phyloP scores from a whole-genome alignment of 2,888 invertebrate species.

The Ryuthela nishihirai region DNA sequence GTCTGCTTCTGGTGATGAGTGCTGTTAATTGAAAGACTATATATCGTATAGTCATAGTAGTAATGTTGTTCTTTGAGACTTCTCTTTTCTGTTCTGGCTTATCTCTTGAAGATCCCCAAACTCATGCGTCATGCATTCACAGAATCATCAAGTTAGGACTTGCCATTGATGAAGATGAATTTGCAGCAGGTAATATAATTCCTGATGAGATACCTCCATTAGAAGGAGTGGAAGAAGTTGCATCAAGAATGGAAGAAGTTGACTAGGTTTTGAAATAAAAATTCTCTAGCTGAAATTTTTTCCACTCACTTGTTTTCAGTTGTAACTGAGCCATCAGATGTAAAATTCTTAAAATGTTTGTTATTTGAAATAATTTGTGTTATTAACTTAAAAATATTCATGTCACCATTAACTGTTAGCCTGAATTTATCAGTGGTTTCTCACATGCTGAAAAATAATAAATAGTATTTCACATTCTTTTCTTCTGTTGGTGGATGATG shows the following conservation, averaged over 20 bases:
- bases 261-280: too few relatives aligned
- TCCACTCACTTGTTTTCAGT: too few relatives aligned
- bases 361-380: too few relatives aligned
- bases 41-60: constrained; percentile 59
- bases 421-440: too few relatives aligned
- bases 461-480: too few relatives aligned
- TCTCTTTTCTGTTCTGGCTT: constrained; percentile 95
- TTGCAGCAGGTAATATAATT: constrained; percentile 54
- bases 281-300: too few relatives aligned
- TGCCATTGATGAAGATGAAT: constrained; percentile 90
- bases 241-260: constrained; percentile 98
- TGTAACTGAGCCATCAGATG: too few relatives aligned
- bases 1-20: constrained; percentile 51
- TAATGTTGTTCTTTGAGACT: constrained; percentile 92
- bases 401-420: too few relatives aligned
- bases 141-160: constrained; percentile 98
- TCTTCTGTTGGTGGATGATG: too few relatives aligned
- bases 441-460: too few relatives aligned
- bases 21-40: constrained; percentile 52
- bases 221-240: constrained; percentile 83
- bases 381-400: too few relatives aligned
- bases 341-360: too few relatives aligned
- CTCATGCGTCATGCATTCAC: constrained; percentile 90
- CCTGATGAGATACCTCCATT: constrained; percentile 38
- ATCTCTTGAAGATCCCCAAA: constrained; percentile 82